These are phyloP conservation scores for Melanitta fusca DNA, from an alignment of 2,797 vertebrate genomes.

Conservation along the genomic window DNA sequence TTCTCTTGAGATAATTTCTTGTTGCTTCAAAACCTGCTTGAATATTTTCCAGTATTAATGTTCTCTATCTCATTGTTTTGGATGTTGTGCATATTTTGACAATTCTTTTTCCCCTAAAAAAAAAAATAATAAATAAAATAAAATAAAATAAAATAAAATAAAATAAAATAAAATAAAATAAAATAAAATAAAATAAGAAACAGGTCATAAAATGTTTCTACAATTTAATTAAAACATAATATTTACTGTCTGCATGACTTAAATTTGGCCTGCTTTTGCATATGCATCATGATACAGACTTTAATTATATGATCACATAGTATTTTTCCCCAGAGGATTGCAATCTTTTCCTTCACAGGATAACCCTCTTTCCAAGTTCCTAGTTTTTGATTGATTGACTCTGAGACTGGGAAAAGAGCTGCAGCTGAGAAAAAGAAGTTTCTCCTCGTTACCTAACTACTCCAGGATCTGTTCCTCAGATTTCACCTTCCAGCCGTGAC, in stretches of 20 bases:
- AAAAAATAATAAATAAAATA: neutral
- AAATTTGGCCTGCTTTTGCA: slow-evolving; percentile 5
- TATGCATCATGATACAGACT: neutral
- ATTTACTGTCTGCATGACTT: slow-evolving; percentile 52
- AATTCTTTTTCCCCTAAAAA: neutral
- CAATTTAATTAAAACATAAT: slow-evolving; percentile 51
- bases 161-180: neutral
- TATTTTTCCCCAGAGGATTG: neutral
- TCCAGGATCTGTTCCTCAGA: slow-evolving; percentile 37
- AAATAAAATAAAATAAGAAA: slow-evolving; percentile 11
- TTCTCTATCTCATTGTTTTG: slow-evolving; percentile 55
- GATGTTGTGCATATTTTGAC: slow-evolving; percentile 34
- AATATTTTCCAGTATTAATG: slow-evolving; percentile 44
- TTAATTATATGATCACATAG: neutral
- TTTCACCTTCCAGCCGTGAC: slow-evolving; percentile 7
- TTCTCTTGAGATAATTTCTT: slow-evolving; percentile 41
- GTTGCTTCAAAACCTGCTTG: slow-evolving; percentile 8
- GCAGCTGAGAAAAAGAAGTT: slow-evolving; percentile 27
- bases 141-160: too few species aligned
- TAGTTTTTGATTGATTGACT: slow-evolving; percentile 29
- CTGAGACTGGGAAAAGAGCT: slow-evolving; percentile 33
- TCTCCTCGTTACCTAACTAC: neutral
- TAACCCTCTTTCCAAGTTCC: neutral
- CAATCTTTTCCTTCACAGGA: neutral
- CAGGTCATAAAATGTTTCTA: slow-evolving; percentile 59